phyloP scores from a whole-genome alignment of 2,888 invertebrate species.

The Eucriotettix oculatus region DNA sequence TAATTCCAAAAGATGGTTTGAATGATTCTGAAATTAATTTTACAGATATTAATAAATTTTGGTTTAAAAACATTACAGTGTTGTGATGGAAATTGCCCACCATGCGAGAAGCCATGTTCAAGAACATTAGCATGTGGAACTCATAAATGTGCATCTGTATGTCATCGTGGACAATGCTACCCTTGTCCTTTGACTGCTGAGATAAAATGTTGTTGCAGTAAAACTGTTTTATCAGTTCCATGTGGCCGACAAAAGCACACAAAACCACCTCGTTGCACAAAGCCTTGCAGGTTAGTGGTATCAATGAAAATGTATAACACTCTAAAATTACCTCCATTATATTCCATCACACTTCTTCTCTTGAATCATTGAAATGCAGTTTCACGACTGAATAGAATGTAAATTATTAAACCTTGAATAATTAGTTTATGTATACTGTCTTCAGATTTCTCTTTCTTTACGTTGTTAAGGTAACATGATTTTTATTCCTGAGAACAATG shows the following conservation, averaged over 20 bases:
- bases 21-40: no score
- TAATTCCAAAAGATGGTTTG: no score
- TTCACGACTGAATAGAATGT: no score
- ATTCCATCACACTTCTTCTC: no score
- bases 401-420: no score
- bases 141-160: constrained; percentile 68
- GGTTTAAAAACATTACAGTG: constrained; percentile 34
- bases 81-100: constrained; percentile 67
- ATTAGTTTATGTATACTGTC: no score
- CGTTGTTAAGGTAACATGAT: no score
- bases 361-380: no score
- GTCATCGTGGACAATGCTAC: constrained; percentile 72
- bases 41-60: no score
- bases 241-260: constrained; percentile 68
- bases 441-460: no score
- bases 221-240: constrained; percentile 59
- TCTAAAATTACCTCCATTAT: background rate
- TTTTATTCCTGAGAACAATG: no score
- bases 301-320: background rate
- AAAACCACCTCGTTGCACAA: constrained; percentile 62
- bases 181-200: constrained; percentile 59
- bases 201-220: constrained; percentile 62
- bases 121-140: constrained; percentile 68
- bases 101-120: constrained; percentile 72
- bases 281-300: constrained; percentile 39